Evolutionary conservation across 2,113 vertebrate species (phyloP).

Genomic region (Oxyruncus cristatus): DNA sequence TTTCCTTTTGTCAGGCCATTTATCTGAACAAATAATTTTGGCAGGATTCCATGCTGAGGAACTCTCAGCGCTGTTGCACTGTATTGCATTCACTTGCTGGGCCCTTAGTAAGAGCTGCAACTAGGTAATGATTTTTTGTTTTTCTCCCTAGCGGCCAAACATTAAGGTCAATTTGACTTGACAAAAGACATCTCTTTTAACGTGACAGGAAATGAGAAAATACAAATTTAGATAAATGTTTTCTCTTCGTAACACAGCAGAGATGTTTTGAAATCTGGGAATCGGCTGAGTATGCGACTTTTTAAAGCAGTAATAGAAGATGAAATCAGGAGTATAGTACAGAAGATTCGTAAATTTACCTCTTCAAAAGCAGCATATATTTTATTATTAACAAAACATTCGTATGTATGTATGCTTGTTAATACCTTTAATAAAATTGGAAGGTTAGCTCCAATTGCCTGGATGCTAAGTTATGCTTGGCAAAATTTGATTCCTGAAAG

Average conservation of each 20-base stretch:
- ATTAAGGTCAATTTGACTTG: background rate
- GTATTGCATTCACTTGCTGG: background rate
- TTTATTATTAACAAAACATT: background rate
- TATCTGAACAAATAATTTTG: slow-evolving; percentile 18
- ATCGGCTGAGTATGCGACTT: background rate
- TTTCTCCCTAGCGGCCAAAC: background rate
- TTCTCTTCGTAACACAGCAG: background rate
- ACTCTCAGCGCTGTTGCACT: background rate
- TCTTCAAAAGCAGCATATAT: background rate
- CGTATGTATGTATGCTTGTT: background rate
- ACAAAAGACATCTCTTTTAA: background rate
- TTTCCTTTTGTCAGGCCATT: slow-evolving; percentile 30
- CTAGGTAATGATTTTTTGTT: background rate
- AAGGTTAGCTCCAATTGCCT: background rate
- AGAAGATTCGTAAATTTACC: background rate
- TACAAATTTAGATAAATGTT: background rate
- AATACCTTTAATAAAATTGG: background rate
- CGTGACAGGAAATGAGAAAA: background rate
- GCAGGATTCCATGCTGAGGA: background rate
- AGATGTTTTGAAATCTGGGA: background rate
- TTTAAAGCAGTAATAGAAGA: background rate
- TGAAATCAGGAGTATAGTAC: background rate
- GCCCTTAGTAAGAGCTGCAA: background rate
- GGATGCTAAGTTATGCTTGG: background rate
- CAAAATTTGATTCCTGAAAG: background rate